Base-by-base conservation (phyloP, 2,113 vertebrate genomes). In the Ammospiza caudacuta region DNA sequence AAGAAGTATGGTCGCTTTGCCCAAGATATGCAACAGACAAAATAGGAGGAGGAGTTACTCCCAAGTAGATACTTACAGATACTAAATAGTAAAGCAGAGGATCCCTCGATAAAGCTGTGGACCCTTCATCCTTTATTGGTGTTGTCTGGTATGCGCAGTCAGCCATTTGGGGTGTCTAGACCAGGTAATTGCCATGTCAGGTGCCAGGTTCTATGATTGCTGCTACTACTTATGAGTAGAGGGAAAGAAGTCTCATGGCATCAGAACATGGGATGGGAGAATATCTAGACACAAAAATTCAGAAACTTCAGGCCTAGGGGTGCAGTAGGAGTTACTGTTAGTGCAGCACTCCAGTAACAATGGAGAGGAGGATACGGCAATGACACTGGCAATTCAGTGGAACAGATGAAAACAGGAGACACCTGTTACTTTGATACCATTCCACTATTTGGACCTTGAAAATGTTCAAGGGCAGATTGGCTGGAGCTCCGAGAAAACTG, bases 1-100 rank as follows among this genome's bases (percentile, higher is more conserved):
- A 37, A 69, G 27, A 62, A 47, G 3, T 28, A 12, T 3, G 33
- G 31, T 20, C 0, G 0, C 19, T 82, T 70, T 75, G 15, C 35
- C 12, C 12, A 54, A 62, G 46, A 24, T 9, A 51, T 21, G 8
- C 8, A 72, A 54, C 31, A 75, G 47, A 75, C 22, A 41, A 88
- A 54, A 37, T 11, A n/a, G 59, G 18, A 29, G 46, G 12, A 77
- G 14, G 15, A 49, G 12, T 49, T 62, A 51, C 8, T 75, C 22
- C 20, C 41, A 35, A 54, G 75, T 37, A 49, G 27, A 55, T 46
- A 18, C 28, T 16, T 62, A 39, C 35, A 87, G 21, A 58, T 47
- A 21, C 4, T 52, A 39, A 74, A 62, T 33, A 61, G 33, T 29
- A 39, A 61, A 81, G 24, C 4, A 44, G 21, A 70, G 15, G 57